phyloP scores from a whole-genome alignment of 2,888 invertebrate genomes.

The Conomelus anceps region DNA sequence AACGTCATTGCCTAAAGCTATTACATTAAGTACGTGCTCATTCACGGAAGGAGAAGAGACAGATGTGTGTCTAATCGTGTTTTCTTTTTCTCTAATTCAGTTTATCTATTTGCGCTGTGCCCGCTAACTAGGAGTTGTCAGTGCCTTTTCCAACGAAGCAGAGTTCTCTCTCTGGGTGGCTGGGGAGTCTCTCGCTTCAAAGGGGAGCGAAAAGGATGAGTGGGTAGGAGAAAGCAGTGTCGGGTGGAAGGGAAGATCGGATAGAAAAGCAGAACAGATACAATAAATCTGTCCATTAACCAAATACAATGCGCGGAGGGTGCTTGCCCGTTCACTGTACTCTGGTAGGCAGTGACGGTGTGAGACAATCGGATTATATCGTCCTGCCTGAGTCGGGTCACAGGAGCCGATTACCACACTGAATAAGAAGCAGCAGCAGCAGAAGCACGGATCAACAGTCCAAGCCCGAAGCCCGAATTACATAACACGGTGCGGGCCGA shows the following conservation, averaged over 20 bases:
- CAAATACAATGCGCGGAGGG: constrained; percentile 5
- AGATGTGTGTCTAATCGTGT: background rate
- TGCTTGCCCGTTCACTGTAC: background rate
- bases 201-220: background rate
- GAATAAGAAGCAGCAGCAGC: background rate
- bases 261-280: background rate
- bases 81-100: background rate
- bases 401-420: background rate
- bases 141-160: too few species aligned
- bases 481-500: background rate
- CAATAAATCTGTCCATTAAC: constrained; percentile 12
- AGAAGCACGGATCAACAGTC: too few species aligned
- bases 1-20: background rate
- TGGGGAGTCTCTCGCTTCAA: background rate
- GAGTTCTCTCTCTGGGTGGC: background rate
- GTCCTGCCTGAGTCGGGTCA: background rate
- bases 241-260: background rate
- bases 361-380: background rate
- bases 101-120: background rate
- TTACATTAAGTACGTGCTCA: background rate
- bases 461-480: background rate
- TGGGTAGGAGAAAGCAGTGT: background rate
- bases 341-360: background rate
- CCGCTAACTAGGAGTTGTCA: background rate
- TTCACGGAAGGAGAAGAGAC: background rate